These are phyloP conservation scores for Isoperla grammatica DNA, from an alignment of 2,888 invertebrate genomes.

Conservation along the genomic window DNA sequence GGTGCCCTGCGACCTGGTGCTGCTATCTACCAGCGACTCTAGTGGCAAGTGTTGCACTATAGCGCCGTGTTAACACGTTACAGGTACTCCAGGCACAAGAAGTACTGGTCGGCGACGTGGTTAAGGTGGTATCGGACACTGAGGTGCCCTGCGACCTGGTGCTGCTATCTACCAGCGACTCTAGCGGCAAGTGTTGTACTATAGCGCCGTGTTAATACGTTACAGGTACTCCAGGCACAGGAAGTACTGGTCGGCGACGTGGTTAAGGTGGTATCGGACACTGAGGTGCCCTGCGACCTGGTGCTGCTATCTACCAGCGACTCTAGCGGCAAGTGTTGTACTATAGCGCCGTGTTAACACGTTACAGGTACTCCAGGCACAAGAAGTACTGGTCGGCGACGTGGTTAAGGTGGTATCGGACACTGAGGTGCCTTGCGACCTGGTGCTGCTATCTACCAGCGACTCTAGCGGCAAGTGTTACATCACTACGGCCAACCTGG, in stretches of 20 bases:
- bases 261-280: conserved; percentile 62
- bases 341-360: no score
- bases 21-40: conserved; percentile 62
- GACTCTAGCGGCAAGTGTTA: conserved; percentile 65
- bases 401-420: conserved; percentile 65
- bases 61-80: no score
- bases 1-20: conserved; percentile 75
- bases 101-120: conserved; percentile 71
- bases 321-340: conserved; percentile 62
- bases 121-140: conserved; percentile 62
- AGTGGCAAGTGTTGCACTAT: conserved; percentile 65
- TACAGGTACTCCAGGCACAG: conserved; percentile 51
- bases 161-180: conserved; percentile 62
- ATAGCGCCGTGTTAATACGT: no score
- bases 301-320: conserved; percentile 66
- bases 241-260: conserved; percentile 71
- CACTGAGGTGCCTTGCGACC: conserved; percentile 74
- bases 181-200: conserved; percentile 64
- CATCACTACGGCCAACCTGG: conserved; percentile 81
- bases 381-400: conserved; percentile 68
- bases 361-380: conserved; percentile 51
- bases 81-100: conserved; percentile 53
- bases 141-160: conserved; percentile 80
- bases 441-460: conserved; percentile 65
- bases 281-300: conserved; percentile 77